These are phyloP conservation scores for Watersipora subatra DNA, from an alignment of 1,140 invertebrate genomes.

Conservation along the genomic window DNA sequence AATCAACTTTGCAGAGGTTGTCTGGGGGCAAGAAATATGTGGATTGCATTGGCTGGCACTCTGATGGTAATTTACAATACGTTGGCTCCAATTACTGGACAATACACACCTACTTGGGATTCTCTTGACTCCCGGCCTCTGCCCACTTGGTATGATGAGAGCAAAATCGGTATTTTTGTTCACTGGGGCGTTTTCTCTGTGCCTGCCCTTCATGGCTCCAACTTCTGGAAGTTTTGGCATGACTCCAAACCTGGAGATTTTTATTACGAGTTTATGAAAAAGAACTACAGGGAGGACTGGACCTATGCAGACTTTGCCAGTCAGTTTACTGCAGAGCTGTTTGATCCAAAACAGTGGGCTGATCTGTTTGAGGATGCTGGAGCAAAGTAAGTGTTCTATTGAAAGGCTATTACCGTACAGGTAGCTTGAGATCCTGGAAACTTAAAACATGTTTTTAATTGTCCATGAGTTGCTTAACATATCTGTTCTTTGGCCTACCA, in stretches of 20 bases:
- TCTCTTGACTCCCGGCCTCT: constrained; percentile 37
- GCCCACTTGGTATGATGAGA: constrained; percentile 37
- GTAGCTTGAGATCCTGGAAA: too few species aligned
- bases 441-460: too few species aligned
- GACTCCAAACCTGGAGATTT: constrained; percentile 13
- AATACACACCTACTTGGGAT: constrained; percentile 28
- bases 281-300: constrained; percentile 18
- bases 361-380: constrained; percentile 16
- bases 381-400: constrained; percentile 18
- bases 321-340: constrained; percentile 15
- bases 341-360: constrained; percentile 15
- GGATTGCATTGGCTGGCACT: too few species aligned
- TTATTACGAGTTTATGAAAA: constrained; percentile 15
- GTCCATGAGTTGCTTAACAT: too few species aligned
- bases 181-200: too few species aligned
- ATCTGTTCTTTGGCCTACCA: too few species aligned
- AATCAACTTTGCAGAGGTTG: too few species aligned
- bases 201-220: constrained; percentile 38
- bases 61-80: too few species aligned
- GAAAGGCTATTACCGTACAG: too few species aligned
- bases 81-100: too few species aligned
- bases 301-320: constrained; percentile 19
- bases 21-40: too few species aligned
- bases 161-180: constrained; percentile 41
- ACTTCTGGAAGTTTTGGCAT: constrained; percentile 24